phyloP scores from a whole-genome alignment of 2,797 vertebrate genomes.

The Vespertilio murinus region DNA sequence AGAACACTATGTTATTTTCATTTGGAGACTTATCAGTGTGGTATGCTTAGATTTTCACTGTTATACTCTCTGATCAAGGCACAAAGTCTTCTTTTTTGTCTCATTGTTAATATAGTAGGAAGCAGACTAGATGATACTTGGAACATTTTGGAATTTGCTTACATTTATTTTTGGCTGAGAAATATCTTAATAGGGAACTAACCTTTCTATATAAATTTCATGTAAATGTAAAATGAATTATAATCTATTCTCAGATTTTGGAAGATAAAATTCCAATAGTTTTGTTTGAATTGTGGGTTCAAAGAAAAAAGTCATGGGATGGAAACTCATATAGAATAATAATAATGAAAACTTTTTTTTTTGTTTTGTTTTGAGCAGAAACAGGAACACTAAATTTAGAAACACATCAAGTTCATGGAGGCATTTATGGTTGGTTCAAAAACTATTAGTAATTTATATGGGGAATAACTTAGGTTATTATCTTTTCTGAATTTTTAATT shows the following conservation, averaged over 20 bases:
- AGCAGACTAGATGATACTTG: background rate
- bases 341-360: constrained; percentile 12
- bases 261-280: background rate
- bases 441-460: background rate
- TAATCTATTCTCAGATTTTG: constrained; percentile 11
- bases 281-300: constrained; percentile 23
- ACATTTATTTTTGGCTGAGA: constrained; percentile 30
- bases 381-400: background rate
- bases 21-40: constrained; percentile 42
- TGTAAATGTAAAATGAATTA: constrained; percentile 3
- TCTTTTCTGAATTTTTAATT: background rate
- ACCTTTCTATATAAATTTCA: background rate
- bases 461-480: background rate
- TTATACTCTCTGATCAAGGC: constrained; percentile 28
- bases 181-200: background rate
- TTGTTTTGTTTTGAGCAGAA: constrained; percentile 24
- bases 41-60: constrained; percentile 46
- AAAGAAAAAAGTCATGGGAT: background rate
- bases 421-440: background rate
- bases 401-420: background rate
- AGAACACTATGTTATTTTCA: constrained; percentile 66
- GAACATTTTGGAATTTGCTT: constrained; percentile 43
- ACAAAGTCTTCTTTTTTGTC: background rate
- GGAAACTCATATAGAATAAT: background rate
- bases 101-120: constrained; percentile 26